These are phyloP conservation scores for Quadriops clusia DNA, from an alignment of 2,888 invertebrate genomes.

Conservation along the genomic window DNA sequence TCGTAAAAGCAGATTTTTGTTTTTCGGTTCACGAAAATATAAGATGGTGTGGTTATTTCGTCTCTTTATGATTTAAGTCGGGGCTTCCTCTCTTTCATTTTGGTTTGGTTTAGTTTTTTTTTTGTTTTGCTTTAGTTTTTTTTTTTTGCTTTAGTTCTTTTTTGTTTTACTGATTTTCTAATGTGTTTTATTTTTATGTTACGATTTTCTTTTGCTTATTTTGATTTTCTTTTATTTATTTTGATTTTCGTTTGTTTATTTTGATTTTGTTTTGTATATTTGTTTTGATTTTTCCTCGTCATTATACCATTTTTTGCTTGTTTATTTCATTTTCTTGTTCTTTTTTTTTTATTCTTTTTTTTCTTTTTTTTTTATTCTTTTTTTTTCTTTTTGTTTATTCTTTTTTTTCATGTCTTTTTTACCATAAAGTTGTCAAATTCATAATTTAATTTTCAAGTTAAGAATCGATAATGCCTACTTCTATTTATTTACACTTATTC, in stretches of 20 bases:
- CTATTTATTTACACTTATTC: too few relatives aligned
- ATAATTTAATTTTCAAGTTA: too few relatives aligned
- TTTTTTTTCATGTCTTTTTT: conserved; percentile 10
- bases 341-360: conserved; percentile 7
- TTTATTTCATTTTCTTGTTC: conserved; percentile 10
- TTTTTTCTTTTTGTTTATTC: conserved; percentile 12
- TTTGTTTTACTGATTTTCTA: conserved; percentile 9
- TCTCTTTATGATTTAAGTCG: conserved; percentile 2
- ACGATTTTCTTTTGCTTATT: background rate
- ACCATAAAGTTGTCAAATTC: too few relatives aligned
- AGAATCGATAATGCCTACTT: too few relatives aligned
- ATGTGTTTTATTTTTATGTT: conserved; percentile 1
- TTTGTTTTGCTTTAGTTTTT: conserved; percentile 1
- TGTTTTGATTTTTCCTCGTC: conserved; percentile 6
- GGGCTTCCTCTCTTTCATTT: background rate
- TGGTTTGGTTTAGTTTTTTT: background rate
- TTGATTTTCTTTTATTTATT: background rate
- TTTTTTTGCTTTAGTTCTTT: conserved; percentile 8
- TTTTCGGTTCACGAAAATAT: background rate
- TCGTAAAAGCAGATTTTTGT: background rate
- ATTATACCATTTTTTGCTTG: conserved; percentile 1
- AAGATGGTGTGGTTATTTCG: background rate
- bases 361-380: conserved; percentile 12
- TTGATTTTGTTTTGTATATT: too few relatives aligned
- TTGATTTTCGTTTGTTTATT: conserved; percentile 5